phyloP scores from a whole-genome alignment of 2,113 vertebrate species.

The Eleginops maclovinus region DNA sequence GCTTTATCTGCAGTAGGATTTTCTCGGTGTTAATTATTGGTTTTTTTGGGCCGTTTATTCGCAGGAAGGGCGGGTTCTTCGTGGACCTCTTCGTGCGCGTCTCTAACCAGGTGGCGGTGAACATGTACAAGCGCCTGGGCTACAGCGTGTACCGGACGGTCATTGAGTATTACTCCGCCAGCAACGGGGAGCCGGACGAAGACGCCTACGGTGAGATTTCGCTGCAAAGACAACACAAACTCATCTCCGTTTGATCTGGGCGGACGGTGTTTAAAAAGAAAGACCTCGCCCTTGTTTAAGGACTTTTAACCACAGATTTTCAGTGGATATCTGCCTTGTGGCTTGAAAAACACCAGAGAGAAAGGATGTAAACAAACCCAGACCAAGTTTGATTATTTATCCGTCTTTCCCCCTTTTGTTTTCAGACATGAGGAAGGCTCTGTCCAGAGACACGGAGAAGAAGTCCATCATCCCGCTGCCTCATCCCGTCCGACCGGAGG shows the following conservation, averaged over 20 bases:
- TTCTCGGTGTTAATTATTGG: too few relatives aligned
- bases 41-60: too few relatives aligned
- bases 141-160: constrained; percentile 97
- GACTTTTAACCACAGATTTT: too few relatives aligned
- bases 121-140: constrained; percentile 96
- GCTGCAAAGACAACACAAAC: background rate
- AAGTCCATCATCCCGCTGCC: constrained; percentile 96
- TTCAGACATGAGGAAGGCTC: constrained; percentile 96
- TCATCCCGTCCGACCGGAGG: constrained; percentile 95
- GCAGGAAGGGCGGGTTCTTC: constrained; percentile 95
- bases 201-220: constrained; percentile 91
- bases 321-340: too few relatives aligned
- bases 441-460: constrained; percentile 95
- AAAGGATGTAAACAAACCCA: too few relatives aligned
- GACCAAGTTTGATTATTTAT: too few relatives aligned
- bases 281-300: too few relatives aligned
- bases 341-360: too few relatives aligned
- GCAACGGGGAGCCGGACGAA: constrained; percentile 95
- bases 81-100: constrained; percentile 97
- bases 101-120: constrained; percentile 97
- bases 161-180: constrained; percentile 96
- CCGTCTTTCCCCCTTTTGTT: background rate
- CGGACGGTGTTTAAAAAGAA: too few relatives aligned
- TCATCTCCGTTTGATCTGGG: background rate
- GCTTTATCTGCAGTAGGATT: background rate